phyloP scores from a whole-genome alignment of 2,797 vertebrate genomes.

The Cyprinella venusta region DNA sequence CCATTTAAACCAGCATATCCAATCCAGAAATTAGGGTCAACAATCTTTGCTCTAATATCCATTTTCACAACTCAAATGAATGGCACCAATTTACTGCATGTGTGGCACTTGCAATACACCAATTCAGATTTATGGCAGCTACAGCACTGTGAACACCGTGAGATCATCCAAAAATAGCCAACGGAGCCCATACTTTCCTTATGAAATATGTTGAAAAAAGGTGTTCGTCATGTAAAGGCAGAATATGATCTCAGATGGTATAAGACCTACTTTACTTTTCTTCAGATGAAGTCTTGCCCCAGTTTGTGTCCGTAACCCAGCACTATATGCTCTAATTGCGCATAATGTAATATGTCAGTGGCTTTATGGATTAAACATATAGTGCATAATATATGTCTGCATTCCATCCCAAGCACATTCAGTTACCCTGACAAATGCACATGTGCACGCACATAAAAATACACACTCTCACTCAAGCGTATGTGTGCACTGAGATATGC shows the following conservation, averaged over 20 bases:
- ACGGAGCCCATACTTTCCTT: slow-evolving; percentile 14
- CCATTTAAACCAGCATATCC: not conserved
- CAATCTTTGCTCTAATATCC: slow-evolving; percentile 50
- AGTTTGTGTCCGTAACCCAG: slow-evolving; percentile 8
- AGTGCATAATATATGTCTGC: slow-evolving; percentile 17
- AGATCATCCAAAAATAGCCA: slow-evolving; percentile 46
- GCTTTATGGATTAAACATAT: slow-evolving; percentile 38
- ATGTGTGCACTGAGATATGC: slow-evolving; percentile 30
- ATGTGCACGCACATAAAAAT: slow-evolving; percentile 2
- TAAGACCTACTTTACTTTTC: not conserved
- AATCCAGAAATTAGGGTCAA: slow-evolving; percentile 5
- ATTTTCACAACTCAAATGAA: slow-evolving; percentile 56
- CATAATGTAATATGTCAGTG: slow-evolving; percentile 28
- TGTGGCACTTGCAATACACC: slow-evolving; percentile 53
- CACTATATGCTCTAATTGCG: not conserved
- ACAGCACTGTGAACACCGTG: slow-evolving; percentile 46
- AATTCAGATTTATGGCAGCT: slow-evolving; percentile 59
- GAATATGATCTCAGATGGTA: slow-evolving; percentile 18
- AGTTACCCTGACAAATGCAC: slow-evolving; percentile 14
- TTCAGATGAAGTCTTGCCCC: slow-evolving; percentile 8
- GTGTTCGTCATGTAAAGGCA: slow-evolving; percentile 8
- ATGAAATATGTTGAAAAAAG: not conserved
- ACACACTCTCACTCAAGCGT: slow-evolving; percentile 24
- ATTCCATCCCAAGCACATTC: slow-evolving; percentile 29
- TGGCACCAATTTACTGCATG: slow-evolving; percentile 39